These are phyloP conservation scores for Neodon shergylaensis DNA, from an alignment of 2,113 vertebrate genomes.

Conservation along the genomic window DNA sequence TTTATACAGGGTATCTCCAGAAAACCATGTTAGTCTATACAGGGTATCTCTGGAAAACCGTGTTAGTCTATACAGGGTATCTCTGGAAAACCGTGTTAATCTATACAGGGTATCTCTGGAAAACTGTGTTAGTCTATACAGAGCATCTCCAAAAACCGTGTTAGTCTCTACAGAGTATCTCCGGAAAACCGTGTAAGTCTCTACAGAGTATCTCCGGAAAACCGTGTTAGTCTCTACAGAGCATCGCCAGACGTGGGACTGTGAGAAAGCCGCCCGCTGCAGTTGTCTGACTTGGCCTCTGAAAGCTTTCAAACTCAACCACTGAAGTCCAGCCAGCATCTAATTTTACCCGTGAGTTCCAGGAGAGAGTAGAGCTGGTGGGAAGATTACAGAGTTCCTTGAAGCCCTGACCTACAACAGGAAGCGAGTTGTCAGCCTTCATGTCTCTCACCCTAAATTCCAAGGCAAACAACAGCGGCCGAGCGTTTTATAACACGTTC, in stretches of 20 bases:
- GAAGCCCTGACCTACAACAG: slow-evolving; percentile 96
- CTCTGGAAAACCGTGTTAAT: slow-evolving; percentile 63
- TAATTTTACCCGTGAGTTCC: slow-evolving; percentile 92
- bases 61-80: slow-evolving; percentile 59
- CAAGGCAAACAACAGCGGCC: slow-evolving; percentile 93
- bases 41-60: slow-evolving; percentile 70
- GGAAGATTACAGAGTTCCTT: slow-evolving; percentile 96
- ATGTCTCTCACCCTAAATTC: slow-evolving; percentile 90
- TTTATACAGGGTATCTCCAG: neutral
- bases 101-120: neutral
- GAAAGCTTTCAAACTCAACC: slow-evolving; percentile 86
- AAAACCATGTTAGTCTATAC: slow-evolving; percentile 75
- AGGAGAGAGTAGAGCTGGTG: slow-evolving; percentile 92
- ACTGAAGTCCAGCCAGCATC: slow-evolving; percentile 90
- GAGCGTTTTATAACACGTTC: slow-evolving; percentile 93
- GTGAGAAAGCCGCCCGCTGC: slow-evolving; percentile 87
- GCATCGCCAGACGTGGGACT: slow-evolving; percentile 83
- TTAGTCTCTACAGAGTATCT: slow-evolving; percentile 53
- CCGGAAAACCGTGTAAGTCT: slow-evolving; percentile 65
- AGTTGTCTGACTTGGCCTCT: slow-evolving; percentile 85
- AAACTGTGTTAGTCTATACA: slow-evolving; percentile 73
- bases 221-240: slow-evolving; percentile 73
- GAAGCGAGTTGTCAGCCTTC: slow-evolving; percentile 92
- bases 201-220: slow-evolving; percentile 76
- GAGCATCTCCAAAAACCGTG: neutral